These are phyloP conservation scores for Callospermophilus lateralis DNA, from an alignment of 2,113 vertebrate genomes.

Conservation along the genomic window DNA sequence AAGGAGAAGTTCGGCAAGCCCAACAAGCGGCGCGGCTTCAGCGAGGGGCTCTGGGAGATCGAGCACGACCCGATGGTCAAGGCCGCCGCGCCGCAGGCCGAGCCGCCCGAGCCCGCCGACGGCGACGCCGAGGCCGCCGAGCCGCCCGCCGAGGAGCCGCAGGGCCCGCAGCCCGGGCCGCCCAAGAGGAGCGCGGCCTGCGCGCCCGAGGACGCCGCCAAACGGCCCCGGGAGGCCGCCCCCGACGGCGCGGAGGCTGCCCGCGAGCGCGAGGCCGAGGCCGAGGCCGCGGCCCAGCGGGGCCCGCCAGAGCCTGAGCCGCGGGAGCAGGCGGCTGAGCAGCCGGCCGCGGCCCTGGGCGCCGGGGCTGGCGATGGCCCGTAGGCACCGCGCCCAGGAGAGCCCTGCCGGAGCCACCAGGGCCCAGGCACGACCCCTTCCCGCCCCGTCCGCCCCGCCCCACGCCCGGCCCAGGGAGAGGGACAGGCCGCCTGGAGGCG, in stretches of 20 bases:
- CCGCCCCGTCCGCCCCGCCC: neutral
- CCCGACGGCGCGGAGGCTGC: slow-evolving; percentile 65
- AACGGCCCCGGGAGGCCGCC: slow-evolving; percentile 86
- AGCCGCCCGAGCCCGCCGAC: slow-evolving; percentile 74
- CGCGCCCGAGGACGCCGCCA: slow-evolving; percentile 88
- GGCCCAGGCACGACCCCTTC: neutral
- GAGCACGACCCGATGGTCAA: slow-evolving; percentile 94
- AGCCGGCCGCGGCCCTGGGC: slow-evolving; percentile 24
- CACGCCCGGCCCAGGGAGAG: neutral
- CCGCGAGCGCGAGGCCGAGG: neutral
- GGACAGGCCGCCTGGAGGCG: neutral
- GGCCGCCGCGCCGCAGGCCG: slow-evolving; percentile 71
- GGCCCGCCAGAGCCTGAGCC: neutral
- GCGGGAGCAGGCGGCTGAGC: neutral
- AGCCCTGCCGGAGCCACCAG: neutral
- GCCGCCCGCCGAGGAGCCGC: slow-evolving; percentile 72
- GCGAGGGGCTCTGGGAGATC: slow-evolving; percentile 95
- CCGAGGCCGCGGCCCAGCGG: neutral
- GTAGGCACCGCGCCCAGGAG: slow-evolving; percentile 36
- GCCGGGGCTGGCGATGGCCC: slow-evolving; percentile 77
- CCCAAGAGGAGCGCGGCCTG: slow-evolving; percentile 90
- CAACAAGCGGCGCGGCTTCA: slow-evolving; percentile 95
- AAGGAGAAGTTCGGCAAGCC: slow-evolving; percentile 95
- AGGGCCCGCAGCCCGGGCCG: slow-evolving; percentile 87
- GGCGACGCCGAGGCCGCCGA: neutral